phyloP scores from a whole-genome alignment of 2,888 invertebrate genomes.

The Enoplolaimus lenunculus region DNA sequence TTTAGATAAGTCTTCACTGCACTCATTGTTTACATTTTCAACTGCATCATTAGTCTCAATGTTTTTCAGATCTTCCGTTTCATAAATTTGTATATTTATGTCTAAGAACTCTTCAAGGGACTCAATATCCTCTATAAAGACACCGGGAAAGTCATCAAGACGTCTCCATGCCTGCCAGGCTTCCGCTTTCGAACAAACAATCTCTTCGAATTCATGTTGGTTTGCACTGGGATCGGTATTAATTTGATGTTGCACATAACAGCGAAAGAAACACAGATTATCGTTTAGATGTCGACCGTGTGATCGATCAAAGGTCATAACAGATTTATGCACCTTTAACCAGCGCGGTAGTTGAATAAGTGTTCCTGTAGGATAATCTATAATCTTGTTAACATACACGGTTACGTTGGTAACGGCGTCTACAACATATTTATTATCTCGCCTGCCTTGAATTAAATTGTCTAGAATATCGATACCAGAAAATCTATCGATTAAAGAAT shows the following conservation, averaged over 20 bases:
- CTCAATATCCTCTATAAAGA: neutral
- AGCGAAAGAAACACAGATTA: slow-evolving; percentile 6
- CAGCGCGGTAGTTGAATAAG: neutral
- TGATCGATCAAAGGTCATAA: slow-evolving; percentile 2
- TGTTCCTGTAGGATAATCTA: neutral
- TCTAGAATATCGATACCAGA: neutral
- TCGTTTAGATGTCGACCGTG: neutral
- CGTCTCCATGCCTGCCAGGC: neutral
- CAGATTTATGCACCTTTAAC: neutral
- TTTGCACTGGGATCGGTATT: too few relatives aligned
- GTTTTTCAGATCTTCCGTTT: neutral
- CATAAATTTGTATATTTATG: neutral
- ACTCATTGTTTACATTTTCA: neutral
- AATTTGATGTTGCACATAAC: neutral
- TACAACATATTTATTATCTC: neutral
- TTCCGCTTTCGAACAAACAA: neutral
- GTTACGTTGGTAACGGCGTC: neutral
- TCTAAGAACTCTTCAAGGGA: neutral
- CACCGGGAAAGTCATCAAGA: neutral
- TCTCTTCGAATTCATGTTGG: too few relatives aligned
- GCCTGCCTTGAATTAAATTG: neutral
- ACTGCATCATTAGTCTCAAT: neutral
- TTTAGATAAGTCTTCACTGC: neutral
- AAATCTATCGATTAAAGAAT: neutral
- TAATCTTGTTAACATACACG: neutral